A percentile compares a stretch with the other conserved stretches of the same genome.
phyloP scores from a whole-genome alignment of 2,113 vertebrate species.

The Tiliqua scincoides region DNA sequence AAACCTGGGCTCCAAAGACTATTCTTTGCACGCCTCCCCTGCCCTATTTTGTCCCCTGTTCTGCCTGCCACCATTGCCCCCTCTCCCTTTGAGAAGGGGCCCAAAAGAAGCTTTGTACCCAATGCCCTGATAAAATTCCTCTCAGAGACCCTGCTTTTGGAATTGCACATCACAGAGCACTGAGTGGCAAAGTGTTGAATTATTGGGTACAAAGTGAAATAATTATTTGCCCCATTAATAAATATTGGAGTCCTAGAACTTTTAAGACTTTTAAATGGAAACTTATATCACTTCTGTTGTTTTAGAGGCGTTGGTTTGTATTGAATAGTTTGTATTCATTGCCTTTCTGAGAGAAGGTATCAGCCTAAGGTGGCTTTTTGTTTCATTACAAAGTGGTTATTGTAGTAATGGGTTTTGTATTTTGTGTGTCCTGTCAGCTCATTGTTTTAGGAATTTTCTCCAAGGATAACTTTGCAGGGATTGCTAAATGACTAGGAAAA shows the following conservation, averaged over 20 bases:
- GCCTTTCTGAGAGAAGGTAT: background rate
- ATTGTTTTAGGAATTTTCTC: background rate
- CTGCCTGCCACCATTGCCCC: too few relatives aligned
- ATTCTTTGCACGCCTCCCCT: too few relatives aligned
- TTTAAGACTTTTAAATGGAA: background rate
- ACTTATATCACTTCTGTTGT: background rate
- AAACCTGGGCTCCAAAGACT: too few relatives aligned
- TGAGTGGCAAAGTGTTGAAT: background rate
- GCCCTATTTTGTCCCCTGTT: too few relatives aligned
- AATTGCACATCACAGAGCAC: background rate
- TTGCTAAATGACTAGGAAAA: background rate
- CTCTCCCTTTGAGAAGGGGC: too few relatives aligned
- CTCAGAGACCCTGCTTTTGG: too few relatives aligned
- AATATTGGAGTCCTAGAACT: background rate
- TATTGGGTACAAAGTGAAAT: background rate
- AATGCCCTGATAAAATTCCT: too few relatives aligned
- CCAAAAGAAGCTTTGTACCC: too few relatives aligned
- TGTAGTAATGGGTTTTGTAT: background rate
- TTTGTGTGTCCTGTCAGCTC: background rate
- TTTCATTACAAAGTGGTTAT: background rate
- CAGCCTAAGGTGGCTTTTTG: background rate
- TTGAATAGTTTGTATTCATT: background rate
- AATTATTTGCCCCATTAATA: conserved; percentile 5
- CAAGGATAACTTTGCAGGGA: background rate
- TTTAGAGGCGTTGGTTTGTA: background rate